These are phyloP conservation scores for crab-eating macaque (Macaca fascicularis) DNA, from an alignment of 2,113 vertebrate species.

Conservation along the genomic window T2T-MFA8v1.1 NC_088379.1:50081001-50081500, in stretches of 20 bases:
- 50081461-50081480: background rate
- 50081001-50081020: background rate
- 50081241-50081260: background rate
- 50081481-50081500: background rate
- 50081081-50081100: background rate
- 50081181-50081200: background rate
- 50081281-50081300: background rate
- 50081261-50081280: background rate
- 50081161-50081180: background rate
- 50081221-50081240: background rate
- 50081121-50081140: background rate
- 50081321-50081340: background rate
- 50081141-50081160: background rate
- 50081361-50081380: background rate
- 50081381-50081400: background rate
- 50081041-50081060: background rate
- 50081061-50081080: background rate
- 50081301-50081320: background rate
- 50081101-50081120: background rate
- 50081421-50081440: background rate
- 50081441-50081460: background rate
- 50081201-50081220: background rate
- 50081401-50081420: background rate
- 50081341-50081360: background rate
- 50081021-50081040: background rate